Evolutionary conservation across 1,140 invertebrate species (phyloP).

Genomic region (Calephelis virginiensis): DNA sequence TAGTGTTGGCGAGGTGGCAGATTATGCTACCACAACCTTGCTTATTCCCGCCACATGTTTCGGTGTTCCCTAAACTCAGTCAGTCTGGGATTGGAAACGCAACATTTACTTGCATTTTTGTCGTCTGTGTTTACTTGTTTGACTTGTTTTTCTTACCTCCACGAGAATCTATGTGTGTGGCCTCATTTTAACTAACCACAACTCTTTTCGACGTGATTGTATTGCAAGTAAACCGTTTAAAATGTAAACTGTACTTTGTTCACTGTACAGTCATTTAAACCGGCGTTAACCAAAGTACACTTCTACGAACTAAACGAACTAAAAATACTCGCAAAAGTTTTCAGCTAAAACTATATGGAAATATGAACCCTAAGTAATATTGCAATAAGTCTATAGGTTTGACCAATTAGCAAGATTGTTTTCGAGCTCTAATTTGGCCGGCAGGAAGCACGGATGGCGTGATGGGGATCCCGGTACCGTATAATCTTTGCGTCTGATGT

Average conservation of each 20-base stretch:
- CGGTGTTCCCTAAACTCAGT: too few species aligned
- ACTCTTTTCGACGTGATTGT: slow-evolving; percentile 26
- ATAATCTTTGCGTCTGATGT: slow-evolving; percentile 75
- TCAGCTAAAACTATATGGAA: slow-evolving; percentile 27
- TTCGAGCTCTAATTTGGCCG: slow-evolving; percentile 67
- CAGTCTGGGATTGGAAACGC: not conserved
- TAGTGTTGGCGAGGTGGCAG: too few species aligned
- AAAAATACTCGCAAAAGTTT: slow-evolving; percentile 61
- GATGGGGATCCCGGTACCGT: slow-evolving; percentile 66
- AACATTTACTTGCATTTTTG: not conserved
- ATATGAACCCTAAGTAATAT: slow-evolving; percentile 39
- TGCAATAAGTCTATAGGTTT: slow-evolving; percentile 33
- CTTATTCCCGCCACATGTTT: too few species aligned
- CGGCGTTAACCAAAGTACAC: slow-evolving; percentile 45
- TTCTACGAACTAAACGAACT: slow-evolving; percentile 61
- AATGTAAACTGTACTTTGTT: slow-evolving; percentile 52
- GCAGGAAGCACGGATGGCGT: slow-evolving; percentile 74
- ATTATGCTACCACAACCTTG: too few species aligned
- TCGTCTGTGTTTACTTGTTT: not conserved
- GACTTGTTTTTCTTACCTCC: not conserved
- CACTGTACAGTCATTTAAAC: slow-evolving; percentile 54
- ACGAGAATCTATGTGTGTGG: not conserved
- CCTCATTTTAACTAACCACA: not conserved
- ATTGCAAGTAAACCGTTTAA: slow-evolving; percentile 33
- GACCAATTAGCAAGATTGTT: slow-evolving; percentile 51